These are phyloP conservation scores for Drosophila mayri DNA, from an alignment of 1,140 invertebrate species.

Conservation along the genomic window DNA sequence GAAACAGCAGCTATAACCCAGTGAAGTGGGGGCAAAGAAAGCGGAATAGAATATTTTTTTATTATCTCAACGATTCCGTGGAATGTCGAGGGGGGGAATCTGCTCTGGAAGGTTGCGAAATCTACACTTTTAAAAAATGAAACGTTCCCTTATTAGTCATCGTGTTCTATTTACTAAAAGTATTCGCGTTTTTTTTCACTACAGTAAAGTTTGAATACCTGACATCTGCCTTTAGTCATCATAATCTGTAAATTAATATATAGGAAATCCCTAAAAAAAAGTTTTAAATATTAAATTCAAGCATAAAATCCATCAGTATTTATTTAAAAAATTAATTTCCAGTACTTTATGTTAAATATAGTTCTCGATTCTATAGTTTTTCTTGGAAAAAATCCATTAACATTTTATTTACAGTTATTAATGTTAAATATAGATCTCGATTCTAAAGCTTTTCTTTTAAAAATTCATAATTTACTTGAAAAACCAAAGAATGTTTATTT, in stretches of 20 bases:
- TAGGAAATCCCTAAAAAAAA: not conserved
- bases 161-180: conserved; percentile 3
- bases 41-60: conserved; percentile 41
- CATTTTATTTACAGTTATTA: too few relatives aligned
- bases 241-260: not conserved
- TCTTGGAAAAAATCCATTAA: too few relatives aligned
- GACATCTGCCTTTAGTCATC: too few relatives aligned
- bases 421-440: not conserved
- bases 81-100: conserved; percentile 27
- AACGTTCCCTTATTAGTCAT: conserved; percentile 33
- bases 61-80: conserved; percentile 41
- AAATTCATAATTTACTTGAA: not conserved
- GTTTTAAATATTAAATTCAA: too few relatives aligned
- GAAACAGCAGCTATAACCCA: conserved; percentile 19
- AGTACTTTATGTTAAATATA: too few relatives aligned
- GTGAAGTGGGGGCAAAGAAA: conserved; percentile 19
- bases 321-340: too few relatives aligned
- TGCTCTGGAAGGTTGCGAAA: conserved; percentile 26
- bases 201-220: not conserved
- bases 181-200: not conserved
- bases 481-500: not conserved
- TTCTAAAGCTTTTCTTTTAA: not conserved
- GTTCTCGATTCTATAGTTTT: too few relatives aligned
- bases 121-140: conserved; percentile 16
- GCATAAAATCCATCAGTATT: too few relatives aligned